Evolutionary conservation across 2,113 vertebrate species (phyloP).

Genomic region (Cygnus buccinator): DNA sequence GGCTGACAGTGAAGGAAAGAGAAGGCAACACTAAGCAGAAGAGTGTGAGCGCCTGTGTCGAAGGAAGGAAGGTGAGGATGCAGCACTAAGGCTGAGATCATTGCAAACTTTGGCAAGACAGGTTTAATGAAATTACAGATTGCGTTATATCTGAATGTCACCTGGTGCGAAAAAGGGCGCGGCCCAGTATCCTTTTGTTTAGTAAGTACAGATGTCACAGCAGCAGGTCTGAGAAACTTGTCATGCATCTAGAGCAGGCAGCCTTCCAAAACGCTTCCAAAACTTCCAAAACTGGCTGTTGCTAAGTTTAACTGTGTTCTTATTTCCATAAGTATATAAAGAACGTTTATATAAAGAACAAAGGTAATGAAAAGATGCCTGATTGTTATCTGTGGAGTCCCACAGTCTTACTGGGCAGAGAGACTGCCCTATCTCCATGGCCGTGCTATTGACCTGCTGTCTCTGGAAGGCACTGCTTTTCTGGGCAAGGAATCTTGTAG

Average conservation of each 20-base stretch:
- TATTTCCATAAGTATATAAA: background rate
- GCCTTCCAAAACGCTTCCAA: background rate
- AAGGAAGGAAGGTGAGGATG: background rate
- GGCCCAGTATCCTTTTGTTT: background rate
- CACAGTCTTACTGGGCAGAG: background rate
- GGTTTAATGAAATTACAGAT: slow-evolving; percentile 12
- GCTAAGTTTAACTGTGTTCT: background rate
- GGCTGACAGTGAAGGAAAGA: background rate
- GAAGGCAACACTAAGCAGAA: background rate
- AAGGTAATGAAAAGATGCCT: background rate
- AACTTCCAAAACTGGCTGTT: no score
- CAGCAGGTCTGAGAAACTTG: background rate
- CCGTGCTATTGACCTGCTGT: background rate
- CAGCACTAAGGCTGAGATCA: background rate
- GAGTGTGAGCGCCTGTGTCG: accelerated
- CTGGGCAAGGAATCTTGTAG: background rate
- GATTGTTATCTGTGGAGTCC: background rate
- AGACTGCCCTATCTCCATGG: background rate
- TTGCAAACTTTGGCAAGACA: background rate
- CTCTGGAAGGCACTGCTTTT: background rate
- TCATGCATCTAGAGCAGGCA: background rate
- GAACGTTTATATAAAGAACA: background rate
- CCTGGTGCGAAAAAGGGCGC: background rate
- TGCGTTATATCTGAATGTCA: slow-evolving; percentile 7
- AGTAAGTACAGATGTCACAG: background rate